Conservation (phyloP, 1,140 invertebrate genomes). For the Paralvinella palmiformis region DNA sequence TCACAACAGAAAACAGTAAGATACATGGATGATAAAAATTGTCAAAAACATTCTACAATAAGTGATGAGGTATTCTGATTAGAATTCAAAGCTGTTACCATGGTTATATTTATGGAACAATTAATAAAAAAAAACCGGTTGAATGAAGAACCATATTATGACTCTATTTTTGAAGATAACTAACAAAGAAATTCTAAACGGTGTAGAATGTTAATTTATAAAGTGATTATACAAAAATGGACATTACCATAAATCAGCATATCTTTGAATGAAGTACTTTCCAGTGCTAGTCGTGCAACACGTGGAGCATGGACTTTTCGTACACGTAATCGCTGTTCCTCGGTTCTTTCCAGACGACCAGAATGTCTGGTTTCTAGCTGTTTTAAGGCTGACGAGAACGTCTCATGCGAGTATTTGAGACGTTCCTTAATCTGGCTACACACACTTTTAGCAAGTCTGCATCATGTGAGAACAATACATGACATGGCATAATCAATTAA, state of each 20-base stretch:
- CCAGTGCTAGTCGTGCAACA: conserved; percentile 74
- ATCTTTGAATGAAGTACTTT: conserved; percentile 78
- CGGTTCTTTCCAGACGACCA: conserved; percentile 70
- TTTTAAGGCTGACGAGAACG: conserved; percentile 63
- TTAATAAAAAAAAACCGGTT: too few relatives aligned
- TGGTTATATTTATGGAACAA: too few relatives aligned
- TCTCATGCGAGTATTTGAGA: conserved; percentile 62
- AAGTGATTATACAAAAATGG: not conserved
- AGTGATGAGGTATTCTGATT: too few relatives aligned
- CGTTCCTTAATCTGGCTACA: conserved; percentile 65
- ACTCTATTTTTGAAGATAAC: too few relatives aligned
- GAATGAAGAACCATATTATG: too few relatives aligned
- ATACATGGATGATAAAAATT: too few relatives aligned
- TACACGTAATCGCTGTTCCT: conserved; percentile 63
- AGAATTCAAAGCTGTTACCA: too few relatives aligned
- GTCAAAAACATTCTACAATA: too few relatives aligned
- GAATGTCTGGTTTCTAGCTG: conserved; percentile 66
- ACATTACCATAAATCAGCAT: conserved; percentile 60
- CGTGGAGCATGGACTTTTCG: conserved; percentile 74
- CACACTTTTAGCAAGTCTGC: conserved; percentile 68
- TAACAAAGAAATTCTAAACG: too few relatives aligned
- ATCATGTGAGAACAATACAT: conserved; percentile 20
- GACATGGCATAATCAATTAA: not conserved
- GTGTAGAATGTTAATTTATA: too few relatives aligned
- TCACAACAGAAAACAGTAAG: too few relatives aligned